Conservation (phyloP, 2,797 vertebrate genomes). For the Gymnopithys bicolor region DNA sequence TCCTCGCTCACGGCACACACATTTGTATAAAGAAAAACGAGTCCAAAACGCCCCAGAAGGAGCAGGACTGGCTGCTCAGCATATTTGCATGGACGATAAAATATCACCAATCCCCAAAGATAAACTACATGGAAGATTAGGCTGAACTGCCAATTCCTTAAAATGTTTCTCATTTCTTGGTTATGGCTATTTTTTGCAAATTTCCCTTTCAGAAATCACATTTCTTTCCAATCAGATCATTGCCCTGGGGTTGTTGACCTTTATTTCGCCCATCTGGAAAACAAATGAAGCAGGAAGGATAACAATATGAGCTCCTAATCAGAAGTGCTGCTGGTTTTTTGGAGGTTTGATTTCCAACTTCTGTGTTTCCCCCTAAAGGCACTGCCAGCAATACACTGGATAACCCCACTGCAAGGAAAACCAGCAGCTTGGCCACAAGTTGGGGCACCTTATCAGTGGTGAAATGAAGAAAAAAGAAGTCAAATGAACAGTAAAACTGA, state of each 20-base stretch:
- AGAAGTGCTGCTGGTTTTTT: slow-evolving; percentile 62
- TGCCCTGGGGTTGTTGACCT: slow-evolving; percentile 74
- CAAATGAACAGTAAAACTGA: not conserved
- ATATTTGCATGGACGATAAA: slow-evolving; percentile 16
- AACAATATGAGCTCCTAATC: slow-evolving; percentile 75
- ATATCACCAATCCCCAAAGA: slow-evolving; percentile 23
- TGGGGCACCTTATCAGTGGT: not conserved
- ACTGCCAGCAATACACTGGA: slow-evolving; percentile 15
- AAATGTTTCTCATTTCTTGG: slow-evolving; percentile 67
- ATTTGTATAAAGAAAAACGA: not conserved
- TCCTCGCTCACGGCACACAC: not conserved
- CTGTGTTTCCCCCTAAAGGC: slow-evolving; percentile 57
- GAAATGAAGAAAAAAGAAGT: not conserved
- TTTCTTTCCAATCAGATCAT: slow-evolving; percentile 70
- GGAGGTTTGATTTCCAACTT: slow-evolving; percentile 56
- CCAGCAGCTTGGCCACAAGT: slow-evolving; percentile 2
- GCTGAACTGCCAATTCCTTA: slow-evolving; percentile 52
- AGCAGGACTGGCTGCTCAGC: not conserved
- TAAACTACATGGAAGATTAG: slow-evolving; percentile 49
- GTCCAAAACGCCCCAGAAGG: not conserved
- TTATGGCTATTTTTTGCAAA: slow-evolving; percentile 72
- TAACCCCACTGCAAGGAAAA: slow-evolving; percentile 11
- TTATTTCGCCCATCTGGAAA: slow-evolving; percentile 77
- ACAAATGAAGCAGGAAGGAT: slow-evolving; percentile 77
- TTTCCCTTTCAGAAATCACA: slow-evolving; percentile 72